Evolutionary conservation across 2,113 vertebrate species (phyloP).

Genomic region (Sturnira hondurensis): DNA sequence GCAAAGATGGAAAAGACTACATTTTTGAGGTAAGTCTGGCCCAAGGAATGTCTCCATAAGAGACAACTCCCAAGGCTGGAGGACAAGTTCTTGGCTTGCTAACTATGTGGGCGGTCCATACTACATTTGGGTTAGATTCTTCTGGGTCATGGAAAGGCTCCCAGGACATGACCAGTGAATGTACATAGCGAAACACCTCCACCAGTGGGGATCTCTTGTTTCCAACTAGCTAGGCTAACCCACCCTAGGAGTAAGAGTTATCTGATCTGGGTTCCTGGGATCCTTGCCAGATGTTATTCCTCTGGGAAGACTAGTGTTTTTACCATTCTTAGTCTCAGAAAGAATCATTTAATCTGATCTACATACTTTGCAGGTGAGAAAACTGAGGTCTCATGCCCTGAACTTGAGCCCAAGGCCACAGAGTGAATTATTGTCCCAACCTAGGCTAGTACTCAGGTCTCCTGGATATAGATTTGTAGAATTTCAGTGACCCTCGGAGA

Average conservation of each 20-base stretch:
- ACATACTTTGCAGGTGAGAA: background rate
- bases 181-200: background rate
- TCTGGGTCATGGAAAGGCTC: background rate
- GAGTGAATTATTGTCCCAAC: background rate
- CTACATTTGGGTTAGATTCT: background rate
- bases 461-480: background rate
- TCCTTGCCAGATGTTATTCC: background rate
- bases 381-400: background rate
- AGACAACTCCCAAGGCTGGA: background rate
- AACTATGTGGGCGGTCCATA: background rate
- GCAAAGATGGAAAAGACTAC: conserved; percentile 98
- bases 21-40: conserved; percentile 92
- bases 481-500: background rate
- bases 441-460: background rate
- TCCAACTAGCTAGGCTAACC: background rate
- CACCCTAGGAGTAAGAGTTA: background rate
- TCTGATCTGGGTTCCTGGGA: background rate
- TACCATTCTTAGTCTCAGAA: background rate
- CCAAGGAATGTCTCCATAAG: background rate
- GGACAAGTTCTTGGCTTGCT: background rate
- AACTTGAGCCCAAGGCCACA: background rate
- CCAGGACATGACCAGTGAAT: background rate
- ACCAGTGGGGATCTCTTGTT: background rate
- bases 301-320: background rate
- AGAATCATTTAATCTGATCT: background rate